A percentile compares a stretch with the other conserved stretches of the same genome.
Evolutionary conservation across 2,113 vertebrate genomes (phyloP).

Genomic region (Rana temporaria): DNA sequence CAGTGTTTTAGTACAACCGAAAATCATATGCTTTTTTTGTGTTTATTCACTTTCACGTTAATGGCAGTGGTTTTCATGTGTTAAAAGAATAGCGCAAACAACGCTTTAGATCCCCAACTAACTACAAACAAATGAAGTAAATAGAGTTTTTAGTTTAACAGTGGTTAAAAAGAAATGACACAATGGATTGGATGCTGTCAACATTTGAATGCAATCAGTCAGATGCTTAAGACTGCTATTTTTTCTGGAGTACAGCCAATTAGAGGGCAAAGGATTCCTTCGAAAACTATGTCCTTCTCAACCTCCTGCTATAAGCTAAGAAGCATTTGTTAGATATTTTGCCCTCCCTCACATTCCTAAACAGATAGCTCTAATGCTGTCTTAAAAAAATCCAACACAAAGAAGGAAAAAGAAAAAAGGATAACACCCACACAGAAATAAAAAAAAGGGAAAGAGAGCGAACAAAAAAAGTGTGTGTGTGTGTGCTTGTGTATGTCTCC

Average conservation of each 20-base stretch:
- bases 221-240: background rate
- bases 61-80: background rate
- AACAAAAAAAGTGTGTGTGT: too few relatives aligned
- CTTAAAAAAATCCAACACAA: conserved; percentile 18
- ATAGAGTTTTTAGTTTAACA: background rate
- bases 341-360: conserved; percentile 3
- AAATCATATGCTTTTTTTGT: background rate
- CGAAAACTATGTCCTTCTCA: background rate
- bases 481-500: too few relatives aligned
- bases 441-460: too few relatives aligned
- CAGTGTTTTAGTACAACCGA: background rate
- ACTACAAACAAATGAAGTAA: background rate
- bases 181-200: background rate
- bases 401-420: background rate
- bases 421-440: too few relatives aligned
- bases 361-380: conserved; percentile 1
- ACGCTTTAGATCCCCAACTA: background rate
- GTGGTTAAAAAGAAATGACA: background rate
- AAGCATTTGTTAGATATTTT: conserved; percentile 11
- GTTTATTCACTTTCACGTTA: background rate
- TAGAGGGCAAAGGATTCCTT: background rate
- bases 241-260: background rate
- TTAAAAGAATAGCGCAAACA: background rate
- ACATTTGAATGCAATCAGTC: background rate
- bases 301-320: background rate